Evolutionary conservation across 2,797 vertebrate species (phyloP).

Genomic region (Xenentodon cancila): DNA sequence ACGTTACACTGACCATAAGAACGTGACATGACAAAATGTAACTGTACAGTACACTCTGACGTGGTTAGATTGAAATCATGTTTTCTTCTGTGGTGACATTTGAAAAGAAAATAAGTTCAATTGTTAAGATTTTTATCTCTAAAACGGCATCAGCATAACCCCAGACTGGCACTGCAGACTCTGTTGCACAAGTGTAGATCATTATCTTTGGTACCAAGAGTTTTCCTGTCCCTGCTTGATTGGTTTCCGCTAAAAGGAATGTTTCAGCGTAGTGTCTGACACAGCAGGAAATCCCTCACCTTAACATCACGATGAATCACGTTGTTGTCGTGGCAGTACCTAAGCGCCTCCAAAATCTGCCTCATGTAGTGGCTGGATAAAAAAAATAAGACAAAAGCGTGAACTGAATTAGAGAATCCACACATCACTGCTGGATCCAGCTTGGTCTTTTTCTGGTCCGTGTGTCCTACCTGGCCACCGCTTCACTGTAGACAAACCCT

Average conservation of each 20-base stretch:
- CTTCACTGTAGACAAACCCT: constrained; percentile 99
- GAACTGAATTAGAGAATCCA: background rate
- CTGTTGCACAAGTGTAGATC: background rate
- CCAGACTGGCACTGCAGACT: too few species aligned
- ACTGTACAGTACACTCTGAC: too few species aligned
- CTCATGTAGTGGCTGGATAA: constrained; percentile 94
- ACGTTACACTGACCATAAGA: too few species aligned
- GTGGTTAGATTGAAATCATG: too few species aligned
- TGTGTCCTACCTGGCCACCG: constrained; percentile 91
- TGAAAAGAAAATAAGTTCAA: too few species aligned
- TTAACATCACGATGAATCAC: constrained; percentile 97
- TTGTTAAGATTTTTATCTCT: too few species aligned
- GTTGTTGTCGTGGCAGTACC: constrained; percentile 98
- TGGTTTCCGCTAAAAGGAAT: background rate
- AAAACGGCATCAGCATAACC: too few species aligned
- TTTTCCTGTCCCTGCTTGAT: too few species aligned
- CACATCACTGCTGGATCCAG: constrained; percentile 1
- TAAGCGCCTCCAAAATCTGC: constrained; percentile 95
- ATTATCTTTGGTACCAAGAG: background rate
- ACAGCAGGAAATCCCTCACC: constrained; percentile 77
- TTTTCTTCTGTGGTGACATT: too few species aligned
- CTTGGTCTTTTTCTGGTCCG: background rate
- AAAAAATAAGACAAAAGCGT: background rate
- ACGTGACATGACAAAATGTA: too few species aligned
- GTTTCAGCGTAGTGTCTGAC: background rate